These are phyloP conservation scores for Drosophila recens DNA, from an alignment of 2,888 invertebrate genomes.

Conservation along the genomic window DNA sequence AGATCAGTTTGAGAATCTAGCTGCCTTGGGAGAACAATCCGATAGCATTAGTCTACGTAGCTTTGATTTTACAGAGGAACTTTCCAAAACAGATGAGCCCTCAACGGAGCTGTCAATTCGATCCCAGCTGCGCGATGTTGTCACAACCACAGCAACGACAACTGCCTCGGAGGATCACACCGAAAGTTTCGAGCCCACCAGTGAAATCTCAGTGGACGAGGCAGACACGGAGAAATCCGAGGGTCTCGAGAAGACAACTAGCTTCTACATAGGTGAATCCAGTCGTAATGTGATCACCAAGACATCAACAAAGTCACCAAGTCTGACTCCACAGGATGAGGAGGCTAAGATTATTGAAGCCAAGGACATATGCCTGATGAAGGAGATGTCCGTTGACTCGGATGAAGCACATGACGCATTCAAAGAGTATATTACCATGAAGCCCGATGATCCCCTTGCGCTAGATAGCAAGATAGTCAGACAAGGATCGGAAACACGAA, in stretches of 20 bases:
- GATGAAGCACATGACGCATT: slow-evolving; percentile 79
- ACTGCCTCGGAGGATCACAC: slow-evolving; percentile 79
- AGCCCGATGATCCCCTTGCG: slow-evolving; percentile 58
- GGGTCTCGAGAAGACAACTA: slow-evolving; percentile 71
- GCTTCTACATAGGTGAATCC: slow-evolving; percentile 85
- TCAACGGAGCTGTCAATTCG: slow-evolving; percentile 77
- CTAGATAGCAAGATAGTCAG: slow-evolving; percentile 79
- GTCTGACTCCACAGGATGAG: slow-evolving; percentile 64
- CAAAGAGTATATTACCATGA: slow-evolving; percentile 81
- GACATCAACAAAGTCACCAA: slow-evolving; percentile 74
- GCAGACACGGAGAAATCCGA: slow-evolving; percentile 73
- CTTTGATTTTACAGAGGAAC: slow-evolving; percentile 82
- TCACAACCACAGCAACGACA: slow-evolving; percentile 70
- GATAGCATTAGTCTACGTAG: slow-evolving; percentile 82
- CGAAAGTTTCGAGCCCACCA: slow-evolving; percentile 79
- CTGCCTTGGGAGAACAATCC: slow-evolving; percentile 77
- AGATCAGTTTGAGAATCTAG: slow-evolving; percentile 78
- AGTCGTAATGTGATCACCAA: slow-evolving; percentile 84
- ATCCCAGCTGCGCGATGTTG: slow-evolving; percentile 70
- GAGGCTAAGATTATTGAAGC: slow-evolving; percentile 66
- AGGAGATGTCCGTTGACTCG: slow-evolving; percentile 76
- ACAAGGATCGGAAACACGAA: slow-evolving; percentile 84
- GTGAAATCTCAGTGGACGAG: slow-evolving; percentile 80
- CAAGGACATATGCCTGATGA: slow-evolving; percentile 70
- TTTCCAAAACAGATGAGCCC: slow-evolving; percentile 81